These are phyloP conservation scores for Pollenia angustigena DNA, from an alignment of 2,888 invertebrate species.

Conservation along the genomic window DNA sequence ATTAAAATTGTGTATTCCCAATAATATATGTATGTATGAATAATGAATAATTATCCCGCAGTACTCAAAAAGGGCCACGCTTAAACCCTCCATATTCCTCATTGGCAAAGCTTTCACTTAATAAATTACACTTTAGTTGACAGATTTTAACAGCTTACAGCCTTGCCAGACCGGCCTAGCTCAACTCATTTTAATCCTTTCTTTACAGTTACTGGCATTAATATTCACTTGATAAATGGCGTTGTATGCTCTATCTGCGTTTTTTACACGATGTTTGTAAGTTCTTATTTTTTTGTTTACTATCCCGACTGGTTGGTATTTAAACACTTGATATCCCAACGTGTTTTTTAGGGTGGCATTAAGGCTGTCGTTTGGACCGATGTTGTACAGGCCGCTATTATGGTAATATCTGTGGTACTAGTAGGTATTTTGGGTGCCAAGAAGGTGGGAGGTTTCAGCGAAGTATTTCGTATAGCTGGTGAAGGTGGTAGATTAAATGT, in stretches of 20 bases:
- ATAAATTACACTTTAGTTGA: no score
- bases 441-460: conserved; percentile 83
- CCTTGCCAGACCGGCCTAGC: no score
- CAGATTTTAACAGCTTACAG: no score
- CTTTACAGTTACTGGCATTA: conserved; percentile 85
- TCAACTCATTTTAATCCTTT: background rate
- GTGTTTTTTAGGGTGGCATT: conserved; percentile 83
- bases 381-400: conserved; percentile 84
- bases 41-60: no score
- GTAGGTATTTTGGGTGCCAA: conserved; percentile 83
- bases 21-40: no score
- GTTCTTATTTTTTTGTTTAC: conserved; percentile 75
- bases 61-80: no score
- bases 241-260: conserved; percentile 86
- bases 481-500: conserved; percentile 82
- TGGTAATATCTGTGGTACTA: conserved; percentile 83
- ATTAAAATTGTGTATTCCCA: no score
- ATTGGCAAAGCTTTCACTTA: no score
- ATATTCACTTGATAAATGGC: conserved; percentile 85
- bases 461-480: conserved; percentile 81
- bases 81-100: no score
- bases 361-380: conserved; percentile 86
- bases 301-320: no score
- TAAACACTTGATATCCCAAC: no score
- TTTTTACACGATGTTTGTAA: conserved; percentile 86